Evolutionary conservation across 2,113 vertebrate species (phyloP).

Genomic region (Lophius piscatorius): DNA sequence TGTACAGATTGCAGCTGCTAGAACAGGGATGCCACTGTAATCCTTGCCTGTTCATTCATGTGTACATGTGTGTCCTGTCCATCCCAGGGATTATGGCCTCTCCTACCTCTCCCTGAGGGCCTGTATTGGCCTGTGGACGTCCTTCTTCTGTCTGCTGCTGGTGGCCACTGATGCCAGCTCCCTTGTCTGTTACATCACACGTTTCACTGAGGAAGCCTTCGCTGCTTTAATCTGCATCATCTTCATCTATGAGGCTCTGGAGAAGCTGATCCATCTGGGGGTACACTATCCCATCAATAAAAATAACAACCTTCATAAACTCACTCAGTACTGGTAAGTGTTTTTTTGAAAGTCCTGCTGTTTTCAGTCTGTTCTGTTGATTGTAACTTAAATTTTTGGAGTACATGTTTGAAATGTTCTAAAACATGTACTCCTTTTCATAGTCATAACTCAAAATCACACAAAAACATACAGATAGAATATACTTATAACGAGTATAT

Average conservation of each 20-base stretch:
- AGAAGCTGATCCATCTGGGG: slow-evolving; percentile 96
- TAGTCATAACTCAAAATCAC: too few relatives aligned
- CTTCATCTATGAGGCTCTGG: slow-evolving; percentile 99
- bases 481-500: too few relatives aligned
- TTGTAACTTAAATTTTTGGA: too few relatives aligned
- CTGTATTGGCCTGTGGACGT: slow-evolving; percentile 98
- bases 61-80: background rate
- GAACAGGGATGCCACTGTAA: background rate
- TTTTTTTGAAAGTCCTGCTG: too few relatives aligned
- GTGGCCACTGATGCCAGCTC: slow-evolving; percentile 98
- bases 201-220: slow-evolving; percentile 98
- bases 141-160: slow-evolving; percentile 92
- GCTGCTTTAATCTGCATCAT: slow-evolving; percentile 98
- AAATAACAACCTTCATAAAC: slow-evolving; percentile 92
- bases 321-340: slow-evolving; percentile 96
- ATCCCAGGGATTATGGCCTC: slow-evolving; percentile 88
- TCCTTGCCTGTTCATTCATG: background rate
- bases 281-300: slow-evolving; percentile 96
- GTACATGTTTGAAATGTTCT: too few relatives aligned
- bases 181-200: slow-evolving; percentile 97
- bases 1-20: background rate
- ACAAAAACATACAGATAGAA: too few relatives aligned
- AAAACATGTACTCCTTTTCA: too few relatives aligned
- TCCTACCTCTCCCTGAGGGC: slow-evolving; percentile 96
- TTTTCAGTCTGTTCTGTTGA: background rate